Base-by-base conservation (phyloP, 2,888 invertebrate species). In the Dynastes maya region DNA sequence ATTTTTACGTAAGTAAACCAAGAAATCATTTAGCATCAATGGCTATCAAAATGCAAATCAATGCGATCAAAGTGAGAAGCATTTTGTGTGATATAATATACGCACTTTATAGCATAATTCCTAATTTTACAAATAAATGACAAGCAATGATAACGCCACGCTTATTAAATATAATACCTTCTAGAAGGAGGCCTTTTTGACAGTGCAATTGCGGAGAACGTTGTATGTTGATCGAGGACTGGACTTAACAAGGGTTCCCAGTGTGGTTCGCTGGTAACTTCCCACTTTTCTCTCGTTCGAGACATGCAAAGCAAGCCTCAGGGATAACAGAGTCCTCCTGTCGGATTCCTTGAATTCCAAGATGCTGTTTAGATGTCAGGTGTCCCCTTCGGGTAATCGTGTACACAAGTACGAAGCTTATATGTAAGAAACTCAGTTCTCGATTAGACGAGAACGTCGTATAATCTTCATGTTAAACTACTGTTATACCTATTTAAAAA, bases 311-410 rank as follows among this genome's bases (percentile, higher is more conserved):
- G 58, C 53, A 71, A 74, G 82, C 83, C 83, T 82, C 81, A 81
- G 81, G 83, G 83, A 83, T 81, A 45, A 81, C 81, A 81, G 83
- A 78, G 79, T 82, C 81, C 82, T 83, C 82, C 83, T 83, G 83
- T 83, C 83, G 82, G 83, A 83, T 83, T 83, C 83, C 83, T 80
- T 80, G 82, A 82, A 83, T 83, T 82, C 84, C 83, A 80, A 81
- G 81, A 81, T 81, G 81, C 82, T 82, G 82, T 80, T 83, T 80
- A 80, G 82, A 82, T 83, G 83, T 83, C 83, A 83, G 81, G 81
- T 82, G 83, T 83, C 83, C 81, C 83, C 83, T 77, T 76, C 77
- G 82, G 83, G 82, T 80, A 79, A 79, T 82, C 82, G 80, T 81
- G 81, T 81, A 83, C 80, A 82, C 80, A 79, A 78, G 79, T 79